These are phyloP conservation scores for Drosophila buzzatii DNA, from an alignment of 2,888 invertebrate genomes.

Conservation along the genomic window DNA sequence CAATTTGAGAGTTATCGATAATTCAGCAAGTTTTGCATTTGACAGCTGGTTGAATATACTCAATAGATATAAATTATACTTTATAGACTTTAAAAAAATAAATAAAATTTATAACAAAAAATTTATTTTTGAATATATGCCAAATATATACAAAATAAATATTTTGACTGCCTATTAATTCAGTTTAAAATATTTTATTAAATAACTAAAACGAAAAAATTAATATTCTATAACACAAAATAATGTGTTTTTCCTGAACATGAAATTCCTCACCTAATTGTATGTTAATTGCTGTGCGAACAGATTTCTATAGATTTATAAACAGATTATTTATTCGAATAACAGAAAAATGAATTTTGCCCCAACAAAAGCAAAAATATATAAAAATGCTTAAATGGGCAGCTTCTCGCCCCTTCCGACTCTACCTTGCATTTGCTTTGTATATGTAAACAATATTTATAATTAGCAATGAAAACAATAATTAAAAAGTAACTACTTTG, in stretches of 20 bases:
- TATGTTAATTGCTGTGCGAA: background rate
- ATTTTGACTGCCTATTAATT: background rate
- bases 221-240: background rate
- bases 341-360: background rate
- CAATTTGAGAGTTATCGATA: background rate
- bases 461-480: constrained; percentile 6
- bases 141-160: background rate
- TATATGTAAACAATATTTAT: constrained; percentile 8
- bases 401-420: no score
- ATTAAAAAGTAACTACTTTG: constrained; percentile 8
- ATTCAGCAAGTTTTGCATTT: background rate
- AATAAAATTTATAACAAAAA: no score
- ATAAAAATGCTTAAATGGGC: background rate
- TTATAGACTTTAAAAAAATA: background rate
- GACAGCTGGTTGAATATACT: background rate
- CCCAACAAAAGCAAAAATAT: background rate
- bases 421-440: background rate
- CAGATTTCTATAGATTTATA: constrained; percentile 8
- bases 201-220: background rate
- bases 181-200: background rate
- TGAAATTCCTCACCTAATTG: background rate
- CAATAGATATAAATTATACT: background rate
- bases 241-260: background rate
- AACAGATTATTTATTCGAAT: constrained; percentile 6
- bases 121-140: background rate